Evolutionary conservation across 2,797 vertebrate genomes (phyloP), one percentile per base, ranked within the genome.

Genomic region (Argya squamiceps): DNA sequence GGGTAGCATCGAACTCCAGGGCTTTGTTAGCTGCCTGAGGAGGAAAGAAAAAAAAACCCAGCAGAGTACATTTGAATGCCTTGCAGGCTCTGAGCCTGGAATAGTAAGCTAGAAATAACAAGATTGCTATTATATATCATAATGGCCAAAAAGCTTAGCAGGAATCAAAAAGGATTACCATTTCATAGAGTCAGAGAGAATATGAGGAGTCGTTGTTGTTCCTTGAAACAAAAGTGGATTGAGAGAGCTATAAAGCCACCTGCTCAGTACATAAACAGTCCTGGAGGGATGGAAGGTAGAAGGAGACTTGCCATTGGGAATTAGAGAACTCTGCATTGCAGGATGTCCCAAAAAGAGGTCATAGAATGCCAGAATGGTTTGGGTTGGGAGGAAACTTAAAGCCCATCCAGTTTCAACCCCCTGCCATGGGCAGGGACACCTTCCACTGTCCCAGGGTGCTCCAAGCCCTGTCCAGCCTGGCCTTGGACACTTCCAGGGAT

Each of bases 21-120:
- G 74, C 73, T 89, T 96, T 92, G 84, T 88, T 89, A 84, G 78
- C 79, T 85, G 87, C 52, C 52, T 60, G 47, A 52, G 69, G 58
- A 11, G 29, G 13, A 29, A 8, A 12, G 23, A 1, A 1, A 24
- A 23, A 36, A 11, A 32, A 50, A 29, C 9, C 12, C 50, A 55
- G 1, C 19, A 12, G 24, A 67, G 20, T 46, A 24, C 5, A 49
- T 96, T 70, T 93, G 87, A 91, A 87, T 93, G 44, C 55, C 32
- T 74, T 56, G 41, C 36, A 89, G 44, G 29, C 49, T 49, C 52
- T 56, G 53, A 89, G 87, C 65, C 27, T 87, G 60, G 52, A 96
- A 73, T 41, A 69, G 69, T 90, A 27, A 87, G 50, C 29, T 62
- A 80, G 73, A 92, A 86, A 86, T 88, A 86, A 67, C 70, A 84